Conservation (phyloP, 2,888 invertebrate genomes). For the Noctua janthe region DNA sequence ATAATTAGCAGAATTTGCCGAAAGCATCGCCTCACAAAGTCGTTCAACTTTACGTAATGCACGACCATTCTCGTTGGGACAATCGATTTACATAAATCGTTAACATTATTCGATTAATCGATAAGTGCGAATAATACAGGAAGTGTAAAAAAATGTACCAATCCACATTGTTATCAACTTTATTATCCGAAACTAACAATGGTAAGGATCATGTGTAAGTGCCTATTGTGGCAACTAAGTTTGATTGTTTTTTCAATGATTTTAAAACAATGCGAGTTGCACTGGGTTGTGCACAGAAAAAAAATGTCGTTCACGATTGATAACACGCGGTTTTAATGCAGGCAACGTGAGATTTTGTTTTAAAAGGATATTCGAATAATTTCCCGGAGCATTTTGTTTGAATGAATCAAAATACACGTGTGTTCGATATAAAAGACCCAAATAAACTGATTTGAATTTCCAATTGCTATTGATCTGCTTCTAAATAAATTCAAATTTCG, state of each 20-base stretch:
- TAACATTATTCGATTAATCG: conserved; percentile 63
- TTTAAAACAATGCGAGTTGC: conserved; percentile 74
- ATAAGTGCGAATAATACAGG: conserved; percentile 78
- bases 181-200: conserved; percentile 85
- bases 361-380: conserved; percentile 76
- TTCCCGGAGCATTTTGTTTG: conserved; percentile 70
- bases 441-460: conserved; percentile 71
- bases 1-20: conserved; percentile 24
- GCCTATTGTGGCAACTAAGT: conserved; percentile 81
- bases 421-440: conserved; percentile 1
- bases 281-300: conserved; percentile 74
- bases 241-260: conserved; percentile 77
- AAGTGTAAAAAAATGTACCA: conserved; percentile 80
- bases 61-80: conserved; percentile 35
- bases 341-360: conserved; percentile 79
- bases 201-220: conserved; percentile 80
- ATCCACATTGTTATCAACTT: conserved; percentile 78
- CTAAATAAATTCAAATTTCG: conserved; percentile 40
- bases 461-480: conserved; percentile 57
- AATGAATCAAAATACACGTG: conserved; percentile 45
- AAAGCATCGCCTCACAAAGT: conserved; percentile 32
- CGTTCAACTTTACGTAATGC: conserved; percentile 69
- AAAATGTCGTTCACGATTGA: conserved; percentile 80
- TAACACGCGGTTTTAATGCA: conserved; percentile 72
- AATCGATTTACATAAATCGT: conserved; percentile 66